Evolutionary conservation across 1,140 invertebrate genomes (phyloP).

Genomic region (Lucilia sericata): DNA sequence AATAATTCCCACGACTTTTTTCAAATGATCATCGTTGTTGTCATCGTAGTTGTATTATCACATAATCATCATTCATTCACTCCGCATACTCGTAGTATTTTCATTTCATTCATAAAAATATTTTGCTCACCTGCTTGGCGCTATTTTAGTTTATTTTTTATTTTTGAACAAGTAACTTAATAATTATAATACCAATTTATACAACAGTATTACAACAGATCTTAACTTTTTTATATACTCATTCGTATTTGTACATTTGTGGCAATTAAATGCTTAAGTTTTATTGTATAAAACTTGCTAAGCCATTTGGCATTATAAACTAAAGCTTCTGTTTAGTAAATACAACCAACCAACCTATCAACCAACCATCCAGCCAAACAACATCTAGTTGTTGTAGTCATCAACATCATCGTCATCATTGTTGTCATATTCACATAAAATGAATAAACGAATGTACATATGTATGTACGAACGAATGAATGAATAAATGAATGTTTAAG

Average conservation of each 20-base stretch:
- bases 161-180: conserved; percentile 18
- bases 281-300: conserved; percentile 36
- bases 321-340: conserved; percentile 25
- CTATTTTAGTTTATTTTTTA: neutral
- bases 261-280: conserved; percentile 42
- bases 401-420: neutral
- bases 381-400: neutral
- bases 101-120: neutral
- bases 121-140: neutral
- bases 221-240: conserved; percentile 34
- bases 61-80: no score
- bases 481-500: neutral
- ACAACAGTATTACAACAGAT: conserved; percentile 36
- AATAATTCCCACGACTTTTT: neutral
- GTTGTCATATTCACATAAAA: neutral
- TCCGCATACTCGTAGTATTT: neutral
- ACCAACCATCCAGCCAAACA: no score
- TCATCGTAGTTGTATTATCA: neutral
- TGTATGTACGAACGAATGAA: neutral
- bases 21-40: neutral
- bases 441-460: neutral
- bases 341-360: neutral
- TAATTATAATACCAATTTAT: conserved; percentile 27
- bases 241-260: conserved; percentile 4
- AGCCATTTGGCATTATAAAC: conserved; percentile 38